Evolutionary conservation across 2,797 vertebrate genomes (phyloP).

Genomic region (Dicrostonyx torquatus): DNA sequence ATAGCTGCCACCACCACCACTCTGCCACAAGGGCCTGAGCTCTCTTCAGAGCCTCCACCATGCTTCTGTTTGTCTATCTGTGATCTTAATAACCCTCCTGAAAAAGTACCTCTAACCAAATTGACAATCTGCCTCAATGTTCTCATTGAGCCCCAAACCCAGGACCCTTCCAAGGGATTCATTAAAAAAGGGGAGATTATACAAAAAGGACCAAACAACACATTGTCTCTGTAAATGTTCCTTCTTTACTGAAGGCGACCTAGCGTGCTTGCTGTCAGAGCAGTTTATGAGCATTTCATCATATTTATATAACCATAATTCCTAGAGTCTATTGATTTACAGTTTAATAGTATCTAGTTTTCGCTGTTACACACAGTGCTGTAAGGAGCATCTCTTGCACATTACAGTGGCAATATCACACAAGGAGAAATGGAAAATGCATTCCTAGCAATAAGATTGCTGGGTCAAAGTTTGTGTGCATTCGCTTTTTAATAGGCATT

Average conservation of each 20-base stretch:
- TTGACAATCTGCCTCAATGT: background rate
- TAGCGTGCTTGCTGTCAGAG: background rate
- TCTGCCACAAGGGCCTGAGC: background rate
- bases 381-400: background rate
- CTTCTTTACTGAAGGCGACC: background rate
- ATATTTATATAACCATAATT: background rate
- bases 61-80: background rate
- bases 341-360: background rate
- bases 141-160: background rate
- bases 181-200: background rate
- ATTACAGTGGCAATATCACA: background rate
- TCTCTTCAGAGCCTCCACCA: background rate
- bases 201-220: background rate
- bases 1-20: background rate
- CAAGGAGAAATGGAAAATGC: background rate
- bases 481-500: slow-evolving; percentile 15
- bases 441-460: background rate
- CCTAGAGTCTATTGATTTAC: background rate
- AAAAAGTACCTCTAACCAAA: background rate
- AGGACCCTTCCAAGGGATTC: background rate
- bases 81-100: background rate
- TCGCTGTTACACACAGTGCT: background rate
- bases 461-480: background rate
- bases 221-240: background rate
- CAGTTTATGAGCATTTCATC: background rate